Evolutionary conservation across 64 coral and sea anemone species (phyloP), one percentile per base, ranked within the genome.

Genomic region (Montipora capricornis): DNA sequence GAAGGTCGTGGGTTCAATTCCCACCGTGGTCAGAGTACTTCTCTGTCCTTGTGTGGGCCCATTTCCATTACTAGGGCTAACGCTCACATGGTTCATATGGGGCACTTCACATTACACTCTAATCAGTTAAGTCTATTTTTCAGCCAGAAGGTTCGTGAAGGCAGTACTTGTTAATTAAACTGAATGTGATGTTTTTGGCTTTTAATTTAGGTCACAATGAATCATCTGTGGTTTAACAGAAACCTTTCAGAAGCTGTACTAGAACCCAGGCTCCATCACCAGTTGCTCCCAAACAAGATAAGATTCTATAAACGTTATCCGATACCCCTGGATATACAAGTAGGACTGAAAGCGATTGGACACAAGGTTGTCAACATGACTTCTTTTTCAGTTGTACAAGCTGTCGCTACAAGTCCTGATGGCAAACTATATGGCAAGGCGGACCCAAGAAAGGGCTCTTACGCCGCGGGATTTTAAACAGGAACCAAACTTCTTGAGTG

Each of bases 191-290:
- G 37, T 46, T 68, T 20, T 12, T 11, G 37, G 44, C 66, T 5
- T 5, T 45, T 5, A 1, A 1, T 89, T 1, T 49, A 97, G 96
- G 84, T 87, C 14, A 87, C 80, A 15, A 97, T 97, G 92, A 97
- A 97, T 62, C 95, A 94, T 37, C 74, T 97, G 4, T 97, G 96
- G 96, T 97, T 97, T 68, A 85, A 92, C 73, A 79, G 73, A 45
- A 97, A 89, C 24, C 67, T 97, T 4, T 78, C 96, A 5, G 14
- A 97, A 6, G 77, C 96, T 14, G 89, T 97, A 15, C 76, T 47
- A 5, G 96, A 97, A 4, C 96, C 96, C 1, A 85, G 96, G 16
- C 14, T 97, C 4, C 96, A 97, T 10, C 96, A 97, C 75, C 96
- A 97, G 82, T 74, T 97, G 20, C 81, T 97, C 29, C 96, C 96